Conservation (phyloP, 2,888 invertebrate species). For the Resseliella maxima region DNA sequence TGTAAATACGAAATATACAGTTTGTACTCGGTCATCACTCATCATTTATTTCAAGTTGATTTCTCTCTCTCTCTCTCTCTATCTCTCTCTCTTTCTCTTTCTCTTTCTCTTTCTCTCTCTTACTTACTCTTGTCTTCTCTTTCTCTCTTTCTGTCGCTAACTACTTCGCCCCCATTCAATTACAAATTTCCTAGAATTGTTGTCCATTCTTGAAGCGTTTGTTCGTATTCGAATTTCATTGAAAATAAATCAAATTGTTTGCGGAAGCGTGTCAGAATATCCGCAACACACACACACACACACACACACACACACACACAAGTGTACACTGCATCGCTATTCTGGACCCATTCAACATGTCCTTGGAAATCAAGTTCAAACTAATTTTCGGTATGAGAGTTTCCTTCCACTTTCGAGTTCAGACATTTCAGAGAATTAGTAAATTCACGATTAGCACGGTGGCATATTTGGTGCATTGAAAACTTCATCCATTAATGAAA, state of each 20-base stretch:
- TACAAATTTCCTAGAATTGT: too few relatives aligned
- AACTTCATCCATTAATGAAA: constrained; percentile 38
- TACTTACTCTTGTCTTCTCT: not conserved
- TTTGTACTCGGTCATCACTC: constrained; percentile 2
- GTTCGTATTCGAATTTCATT: not conserved
- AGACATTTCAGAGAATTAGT: constrained; percentile 13
- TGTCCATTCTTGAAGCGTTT: not conserved
- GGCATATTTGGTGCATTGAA: not conserved
- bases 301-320: too few relatives aligned
- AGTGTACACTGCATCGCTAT: not conserved
- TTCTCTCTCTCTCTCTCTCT: too few relatives aligned
- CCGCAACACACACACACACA: not conserved
- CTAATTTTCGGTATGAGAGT: constrained; percentile 16
- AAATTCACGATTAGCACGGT: constrained; percentile 27
- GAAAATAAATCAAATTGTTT: constrained; percentile 36
- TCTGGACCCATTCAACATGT: not conserved
- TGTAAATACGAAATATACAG: constrained; percentile 34
- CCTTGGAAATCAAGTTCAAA: constrained; percentile 47
- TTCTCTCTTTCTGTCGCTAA: too few relatives aligned
- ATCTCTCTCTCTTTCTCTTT: too few relatives aligned
- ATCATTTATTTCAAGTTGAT: not conserved
- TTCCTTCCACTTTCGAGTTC: not conserved
- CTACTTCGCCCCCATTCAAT: too few relatives aligned
- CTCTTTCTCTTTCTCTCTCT: too few relatives aligned
- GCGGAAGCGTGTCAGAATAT: constrained; percentile 21